phyloP scores from a whole-genome alignment of 2,797 vertebrate species.

The Schizopygopsis pylzovi region DNA sequence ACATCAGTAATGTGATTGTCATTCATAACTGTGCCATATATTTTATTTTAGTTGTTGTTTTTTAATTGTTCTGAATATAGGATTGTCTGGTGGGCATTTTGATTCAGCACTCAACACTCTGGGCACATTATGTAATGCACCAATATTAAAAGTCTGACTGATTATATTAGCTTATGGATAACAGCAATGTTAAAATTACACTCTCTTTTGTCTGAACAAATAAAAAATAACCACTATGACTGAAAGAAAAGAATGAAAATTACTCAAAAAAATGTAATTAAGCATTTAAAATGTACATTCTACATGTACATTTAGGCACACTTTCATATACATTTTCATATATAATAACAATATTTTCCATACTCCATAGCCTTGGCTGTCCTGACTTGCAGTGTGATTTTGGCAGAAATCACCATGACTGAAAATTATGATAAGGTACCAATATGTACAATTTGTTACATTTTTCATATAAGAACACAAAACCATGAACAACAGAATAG shows the following conservation, averaged over 20 bases:
- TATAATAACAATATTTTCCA: too few species aligned
- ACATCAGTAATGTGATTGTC: slow-evolving; percentile 32
- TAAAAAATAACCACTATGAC: not conserved
- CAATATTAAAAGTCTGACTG: not conserved
- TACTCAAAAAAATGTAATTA: not conserved
- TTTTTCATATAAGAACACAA: not conserved
- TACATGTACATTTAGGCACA: too few species aligned
- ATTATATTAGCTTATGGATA: not conserved
- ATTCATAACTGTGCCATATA: slow-evolving; percentile 27
- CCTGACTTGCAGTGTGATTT: not conserved
- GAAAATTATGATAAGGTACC: not conserved
- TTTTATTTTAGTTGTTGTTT: slow-evolving; percentile 31
- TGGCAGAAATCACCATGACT: not conserved
- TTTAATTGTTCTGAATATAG: not conserved
- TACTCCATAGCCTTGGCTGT: too few species aligned
- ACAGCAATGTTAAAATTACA: not conserved
- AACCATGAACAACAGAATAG: not conserved
- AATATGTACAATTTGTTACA: not conserved
- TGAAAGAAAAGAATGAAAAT: not conserved
- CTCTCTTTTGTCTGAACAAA: not conserved
- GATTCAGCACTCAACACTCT: not conserved
- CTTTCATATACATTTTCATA: too few species aligned
- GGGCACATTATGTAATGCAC: not conserved
- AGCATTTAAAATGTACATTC: too few species aligned
- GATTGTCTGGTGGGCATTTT: not conserved